phyloP scores from a whole-genome alignment of 2,888 invertebrate species.

The Lomographa bimaculata region DNA sequence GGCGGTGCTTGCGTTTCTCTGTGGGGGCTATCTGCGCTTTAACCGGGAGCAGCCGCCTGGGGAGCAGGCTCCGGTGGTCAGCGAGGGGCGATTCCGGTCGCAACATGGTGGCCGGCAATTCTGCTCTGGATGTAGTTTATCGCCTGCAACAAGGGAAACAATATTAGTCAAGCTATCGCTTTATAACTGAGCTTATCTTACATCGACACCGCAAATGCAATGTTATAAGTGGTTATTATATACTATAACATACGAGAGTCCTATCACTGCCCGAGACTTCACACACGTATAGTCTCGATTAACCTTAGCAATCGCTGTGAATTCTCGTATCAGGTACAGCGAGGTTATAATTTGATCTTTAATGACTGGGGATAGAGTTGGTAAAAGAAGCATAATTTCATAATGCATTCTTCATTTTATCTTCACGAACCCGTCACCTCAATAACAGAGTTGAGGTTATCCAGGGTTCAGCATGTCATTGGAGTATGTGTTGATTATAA shows the following conservation, averaged over 20 bases:
- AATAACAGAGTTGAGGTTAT: constrained; percentile 12
- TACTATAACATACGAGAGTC: neutral
- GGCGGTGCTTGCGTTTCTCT: constrained; percentile 73
- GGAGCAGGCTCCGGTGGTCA: constrained; percentile 79
- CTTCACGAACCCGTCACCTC: constrained; percentile 1
- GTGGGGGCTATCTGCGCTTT: constrained; percentile 76
- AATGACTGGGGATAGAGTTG: constrained; percentile 1
- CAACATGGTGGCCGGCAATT: constrained; percentile 72
- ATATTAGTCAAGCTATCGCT: too few species aligned
- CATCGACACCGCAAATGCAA: too few species aligned
- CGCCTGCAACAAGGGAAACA: constrained; percentile 64
- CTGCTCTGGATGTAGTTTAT: constrained; percentile 54
- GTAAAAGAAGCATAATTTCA: neutral
- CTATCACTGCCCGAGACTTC: constrained; percentile 3
- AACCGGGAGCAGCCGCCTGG: constrained; percentile 72
- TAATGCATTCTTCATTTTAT: neutral
- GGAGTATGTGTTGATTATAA: constrained; percentile 6
- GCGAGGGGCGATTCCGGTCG: constrained; percentile 81
- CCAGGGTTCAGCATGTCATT: constrained; percentile 3
- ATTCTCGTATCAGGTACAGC: too few species aligned
- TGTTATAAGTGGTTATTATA: neutral
- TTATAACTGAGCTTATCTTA: too few species aligned
- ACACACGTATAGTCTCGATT: neutral
- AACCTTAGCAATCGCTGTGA: neutral
- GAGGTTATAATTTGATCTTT: too few species aligned